These are phyloP conservation scores for Parazoanthus darwini DNA, from an alignment of 92 coral and sea anemone genomes.

Conservation along the genomic window DNA sequence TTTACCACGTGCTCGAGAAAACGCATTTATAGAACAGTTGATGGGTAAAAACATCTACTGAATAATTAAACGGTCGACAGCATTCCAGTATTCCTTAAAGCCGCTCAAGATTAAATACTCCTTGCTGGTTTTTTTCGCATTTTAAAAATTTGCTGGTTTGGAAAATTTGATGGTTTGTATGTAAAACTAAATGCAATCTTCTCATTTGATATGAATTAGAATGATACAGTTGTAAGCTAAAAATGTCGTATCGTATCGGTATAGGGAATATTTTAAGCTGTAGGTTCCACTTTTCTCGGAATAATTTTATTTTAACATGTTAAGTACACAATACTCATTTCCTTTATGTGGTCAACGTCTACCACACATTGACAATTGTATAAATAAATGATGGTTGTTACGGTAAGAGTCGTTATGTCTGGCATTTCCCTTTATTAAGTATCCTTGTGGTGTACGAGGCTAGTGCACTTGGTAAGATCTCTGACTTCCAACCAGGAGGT, in stretches of 20 bases:
- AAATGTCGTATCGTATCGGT: slow-evolving; percentile 2
- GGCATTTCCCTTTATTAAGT: too few relatives aligned
- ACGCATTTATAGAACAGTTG: slow-evolving; percentile 26
- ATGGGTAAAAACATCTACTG: neutral
- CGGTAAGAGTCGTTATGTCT: neutral
- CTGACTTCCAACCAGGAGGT: too few relatives aligned
- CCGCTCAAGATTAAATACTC: neutral
- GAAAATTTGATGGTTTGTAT: neutral
- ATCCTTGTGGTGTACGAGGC: too few relatives aligned
- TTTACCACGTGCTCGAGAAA: slow-evolving; percentile 81
- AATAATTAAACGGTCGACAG: neutral
- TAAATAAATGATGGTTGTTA: neutral
- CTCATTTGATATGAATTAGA: neutral
- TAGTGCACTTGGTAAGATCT: too few relatives aligned
- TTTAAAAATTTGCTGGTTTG: neutral
- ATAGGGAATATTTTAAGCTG: neutral
- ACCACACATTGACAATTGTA: neutral
- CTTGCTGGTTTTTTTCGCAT: neutral
- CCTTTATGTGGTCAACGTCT: neutral
- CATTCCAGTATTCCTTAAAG: neutral
- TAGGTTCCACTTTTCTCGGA: neutral
- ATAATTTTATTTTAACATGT: slow-evolving; percentile 12
- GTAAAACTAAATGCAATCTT: neutral
- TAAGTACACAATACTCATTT: neutral
- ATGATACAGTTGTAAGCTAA: neutral